Base-by-base conservation (phyloP, 2,888 invertebrate genomes). In the Caenorhabditis sp. region DNA sequence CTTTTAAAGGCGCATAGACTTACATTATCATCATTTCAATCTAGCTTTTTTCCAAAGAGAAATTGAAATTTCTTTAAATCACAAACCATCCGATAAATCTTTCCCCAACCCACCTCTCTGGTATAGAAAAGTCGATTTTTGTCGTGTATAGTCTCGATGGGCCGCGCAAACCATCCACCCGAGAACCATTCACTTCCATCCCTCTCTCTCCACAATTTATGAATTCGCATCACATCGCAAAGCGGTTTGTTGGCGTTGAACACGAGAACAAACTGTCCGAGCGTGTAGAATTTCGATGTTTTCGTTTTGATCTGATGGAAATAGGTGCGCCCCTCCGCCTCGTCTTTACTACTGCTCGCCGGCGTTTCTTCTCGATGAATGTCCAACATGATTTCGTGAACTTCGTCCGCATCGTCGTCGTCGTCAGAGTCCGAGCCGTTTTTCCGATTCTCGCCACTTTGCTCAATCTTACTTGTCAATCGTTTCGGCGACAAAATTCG, bases 201-300 rank as follows among this genome's bases (percentile, higher is more conserved):
- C 88, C 92, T 92, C 55, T 94, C 93, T 85, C 93, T 93, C 96
- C 96, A 97, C 88, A 97, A 93, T 69, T 93, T 92, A 88, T 97
- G 95, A 78, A 97, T 93, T 88, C 96, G 93, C 14, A 95, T 93
- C 74, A 97, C 93, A 84, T 94, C 92, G 88, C 95, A 95, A 88
- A 93, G 92, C 58, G 94, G 94, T 19, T 93, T 93, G 84, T 94
- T 93, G 0, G 93, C 94, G 17, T 87, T 86, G 69, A 94, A 94
- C 17, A 97, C 94, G 87, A 96, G 95, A 54, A 97, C 96, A 88
- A 93, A 95, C 89, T 99, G 97, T 0, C 97, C 90, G 86, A 89
- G 78, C 82, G 89, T 89, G 76, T 88, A 88, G 70, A 88, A 86
- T n/a, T 67, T 62, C 5, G 79, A 81, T 26, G 65, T 66, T 10